A percentile compares a stretch with the other conserved stretches of the same genome.
Evolutionary conservation across 2,113 vertebrate genomes (phyloP).

Genomic region (Odocoileus virginianus): DNA sequence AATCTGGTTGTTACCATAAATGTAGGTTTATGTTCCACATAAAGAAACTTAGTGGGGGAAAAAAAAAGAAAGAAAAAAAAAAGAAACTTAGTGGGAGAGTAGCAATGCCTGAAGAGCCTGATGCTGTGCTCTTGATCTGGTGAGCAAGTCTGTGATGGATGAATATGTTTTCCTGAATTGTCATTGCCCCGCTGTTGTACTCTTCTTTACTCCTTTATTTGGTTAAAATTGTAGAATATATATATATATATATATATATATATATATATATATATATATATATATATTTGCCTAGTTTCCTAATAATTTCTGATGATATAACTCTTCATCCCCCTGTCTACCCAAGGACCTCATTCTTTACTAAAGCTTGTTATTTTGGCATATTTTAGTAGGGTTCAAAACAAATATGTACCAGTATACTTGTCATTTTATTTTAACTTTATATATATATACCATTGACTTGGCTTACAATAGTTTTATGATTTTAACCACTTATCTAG

Average conservation of each 20-base stretch:
- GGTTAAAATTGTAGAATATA: neutral
- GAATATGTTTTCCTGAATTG: neutral
- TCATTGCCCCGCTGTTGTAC: neutral
- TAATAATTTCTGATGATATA: neutral
- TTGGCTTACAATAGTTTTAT: conserved; percentile 31
- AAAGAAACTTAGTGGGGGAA: neutral
- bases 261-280: no score
- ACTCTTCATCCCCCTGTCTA: neutral
- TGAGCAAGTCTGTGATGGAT: neutral
- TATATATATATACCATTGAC: neutral
- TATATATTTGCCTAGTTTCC: neutral
- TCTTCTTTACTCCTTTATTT: neutral
- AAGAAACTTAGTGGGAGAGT: neutral
- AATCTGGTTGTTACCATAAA: neutral
- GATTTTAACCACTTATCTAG: conserved; percentile 16
- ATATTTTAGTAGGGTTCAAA: neutral
- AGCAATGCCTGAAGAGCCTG: neutral
- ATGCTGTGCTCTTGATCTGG: neutral
- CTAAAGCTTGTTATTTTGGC: neutral
- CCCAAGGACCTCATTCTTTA: neutral
- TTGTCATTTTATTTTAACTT: conserved; percentile 40
- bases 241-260: no score
- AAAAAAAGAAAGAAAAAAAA: no score
- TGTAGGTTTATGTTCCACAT: neutral
- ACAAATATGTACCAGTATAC: neutral